phyloP scores from a whole-genome alignment of 2,113 vertebrate species.

The Hyaena hyaena region DNA sequence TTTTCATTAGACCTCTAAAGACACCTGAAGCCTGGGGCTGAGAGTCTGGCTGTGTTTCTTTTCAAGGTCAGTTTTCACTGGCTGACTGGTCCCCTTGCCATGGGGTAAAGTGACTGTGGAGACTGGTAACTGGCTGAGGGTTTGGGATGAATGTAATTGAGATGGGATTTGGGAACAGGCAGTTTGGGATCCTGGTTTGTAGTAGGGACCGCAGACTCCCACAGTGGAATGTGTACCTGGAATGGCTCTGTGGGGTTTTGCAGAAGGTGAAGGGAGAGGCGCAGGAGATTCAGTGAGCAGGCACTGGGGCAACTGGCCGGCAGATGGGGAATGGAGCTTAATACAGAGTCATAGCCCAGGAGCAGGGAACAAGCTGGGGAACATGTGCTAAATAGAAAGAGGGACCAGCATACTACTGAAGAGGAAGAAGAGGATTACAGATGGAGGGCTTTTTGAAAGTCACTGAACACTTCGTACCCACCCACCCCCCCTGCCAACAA shows the following conservation, averaged over 20 bases:
- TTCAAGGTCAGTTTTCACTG: not conserved
- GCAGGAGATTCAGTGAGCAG: not conserved
- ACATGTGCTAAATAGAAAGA: not conserved
- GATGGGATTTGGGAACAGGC: not conserved
- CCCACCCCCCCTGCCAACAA: no score
- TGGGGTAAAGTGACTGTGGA: not conserved
- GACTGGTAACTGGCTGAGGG: not conserved
- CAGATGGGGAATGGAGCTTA: not conserved
- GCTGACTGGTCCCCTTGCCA: not conserved
- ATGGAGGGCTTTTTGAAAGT: not conserved
- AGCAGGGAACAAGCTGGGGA: not conserved
- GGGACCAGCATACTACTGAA: not conserved
- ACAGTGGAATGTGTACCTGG: not conserved
- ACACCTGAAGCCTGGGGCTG: conserved; percentile 4
- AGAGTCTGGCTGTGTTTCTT: conserved; percentile 39
- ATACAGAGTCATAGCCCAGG: not conserved
- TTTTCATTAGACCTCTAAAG: not conserved
- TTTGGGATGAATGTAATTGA: not conserved
- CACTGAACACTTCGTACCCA: not conserved
- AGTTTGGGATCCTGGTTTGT: not conserved
- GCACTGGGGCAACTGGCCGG: not conserved
- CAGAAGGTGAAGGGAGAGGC: not conserved
- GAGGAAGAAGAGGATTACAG: not conserved
- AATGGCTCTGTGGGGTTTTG: not conserved
- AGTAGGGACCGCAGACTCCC: not conserved